phyloP scores from a whole-genome alignment of 2,113 vertebrate genomes.

The Gambusia affinis region DNA sequence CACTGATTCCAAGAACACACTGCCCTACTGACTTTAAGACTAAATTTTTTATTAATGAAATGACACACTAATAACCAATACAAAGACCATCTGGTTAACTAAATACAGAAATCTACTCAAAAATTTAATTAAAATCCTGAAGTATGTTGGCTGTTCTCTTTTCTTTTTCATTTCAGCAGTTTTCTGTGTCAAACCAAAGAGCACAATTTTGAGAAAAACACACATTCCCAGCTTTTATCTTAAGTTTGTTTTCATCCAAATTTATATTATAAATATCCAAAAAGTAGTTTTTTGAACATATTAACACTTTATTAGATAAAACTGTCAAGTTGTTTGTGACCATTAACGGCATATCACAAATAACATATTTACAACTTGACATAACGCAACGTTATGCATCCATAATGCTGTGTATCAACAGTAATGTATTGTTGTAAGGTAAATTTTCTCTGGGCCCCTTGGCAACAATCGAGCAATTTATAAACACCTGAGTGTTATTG shows the following conservation, averaged over 20 bases:
- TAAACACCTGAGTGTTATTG: too few relatives aligned
- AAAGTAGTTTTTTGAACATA: too few relatives aligned
- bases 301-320: too few relatives aligned
- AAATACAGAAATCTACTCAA: background rate
- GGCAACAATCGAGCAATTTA: too few relatives aligned
- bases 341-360: too few relatives aligned
- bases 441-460: too few relatives aligned
- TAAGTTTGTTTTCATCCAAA: background rate
- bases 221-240: background rate
- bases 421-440: too few relatives aligned
- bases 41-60: background rate
- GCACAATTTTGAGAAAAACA: background rate
- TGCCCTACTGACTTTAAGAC: background rate
- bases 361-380: too few relatives aligned
- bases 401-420: too few relatives aligned
- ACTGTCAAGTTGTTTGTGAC: too few relatives aligned
- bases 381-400: too few relatives aligned
- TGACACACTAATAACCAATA: background rate
- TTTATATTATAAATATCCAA: background rate
- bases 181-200: background rate
- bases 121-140: background rate
- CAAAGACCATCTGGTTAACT: background rate
- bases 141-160: background rate
- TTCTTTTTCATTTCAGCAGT: background rate
- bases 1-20: too few relatives aligned